Base-by-base conservation (phyloP, 2,888 invertebrate species). In the Microctonus hyperodae region DNA sequence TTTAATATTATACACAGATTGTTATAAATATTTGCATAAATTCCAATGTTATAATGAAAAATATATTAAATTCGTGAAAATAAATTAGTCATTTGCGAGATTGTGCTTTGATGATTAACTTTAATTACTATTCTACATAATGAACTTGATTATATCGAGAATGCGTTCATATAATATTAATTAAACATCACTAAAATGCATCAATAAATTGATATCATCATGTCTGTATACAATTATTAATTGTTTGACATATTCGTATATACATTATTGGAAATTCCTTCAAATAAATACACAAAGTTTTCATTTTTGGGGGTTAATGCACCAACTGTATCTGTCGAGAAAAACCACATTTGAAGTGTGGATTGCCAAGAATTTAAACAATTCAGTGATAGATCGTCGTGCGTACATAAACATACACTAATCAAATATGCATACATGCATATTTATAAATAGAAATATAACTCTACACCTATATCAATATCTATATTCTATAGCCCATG, bases 291-390 rank as follows among this genome's bases (percentile, higher is more conserved):
- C 6, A 37, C n/a, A 40, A n/a, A 35, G n/a, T 37, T 58, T 35
- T 58, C 22, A 35, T 23, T n/a, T 16, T 33, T 33, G 9, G 16
- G 44, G 16, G n/a, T n/a, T n/a, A n/a, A n/a, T n/a, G n/a, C n/a
- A n/a, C n/a, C n/a, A n/a, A n/a, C n/a, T n/a, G n/a, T 33, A 33
- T 56, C 16, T 10, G 22, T 23, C 33, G 7, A 16, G 33, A 16
- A 33, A 22, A 56, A 35, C 33, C 31, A 33, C 33, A 56, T 7
- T 16, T 44, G 59, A 55, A 66, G 64, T 64, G 55, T 59, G 64
- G 66, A 25, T 64, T 62, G 57, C 53, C 35, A 59, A 64, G 68
- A 70, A 70, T 70, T 64, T 58, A 55, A 58, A 60, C n/a, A n/a
- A n/a, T n/a, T n/a, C n/a, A n/a, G n/a, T n/a, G n/a, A 63, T 65